These are phyloP conservation scores for Corythornis madagascariensis DNA, from an alignment of 2,113 vertebrate species.

Conservation along the genomic window DNA sequence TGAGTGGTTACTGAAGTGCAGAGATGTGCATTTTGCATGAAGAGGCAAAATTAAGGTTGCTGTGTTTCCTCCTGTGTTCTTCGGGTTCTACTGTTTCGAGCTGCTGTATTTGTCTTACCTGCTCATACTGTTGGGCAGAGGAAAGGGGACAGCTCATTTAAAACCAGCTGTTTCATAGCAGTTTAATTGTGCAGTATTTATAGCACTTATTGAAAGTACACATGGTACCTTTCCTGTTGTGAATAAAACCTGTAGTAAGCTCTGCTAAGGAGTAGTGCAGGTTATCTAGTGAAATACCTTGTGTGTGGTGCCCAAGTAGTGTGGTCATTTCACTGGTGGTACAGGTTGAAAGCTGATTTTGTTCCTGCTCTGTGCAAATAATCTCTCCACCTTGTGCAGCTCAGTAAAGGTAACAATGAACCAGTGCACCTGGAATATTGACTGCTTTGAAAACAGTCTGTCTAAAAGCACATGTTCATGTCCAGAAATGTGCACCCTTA, in stretches of 20 bases:
- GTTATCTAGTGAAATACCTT: background rate
- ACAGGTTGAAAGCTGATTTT: conserved; percentile 18
- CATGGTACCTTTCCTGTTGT: background rate
- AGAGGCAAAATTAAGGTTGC: background rate
- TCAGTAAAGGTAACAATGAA: background rate
- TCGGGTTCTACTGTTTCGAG: background rate
- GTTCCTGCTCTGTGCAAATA: background rate
- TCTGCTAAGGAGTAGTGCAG: background rate
- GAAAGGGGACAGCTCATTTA: conserved; percentile 7
- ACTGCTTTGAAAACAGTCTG: background rate
- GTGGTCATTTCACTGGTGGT: background rate
- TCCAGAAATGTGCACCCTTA: background rate
- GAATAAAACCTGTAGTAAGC: background rate
- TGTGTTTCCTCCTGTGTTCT: conserved; percentile 32
- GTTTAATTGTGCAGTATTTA: background rate
- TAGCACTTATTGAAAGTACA: background rate
- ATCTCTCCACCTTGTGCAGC: background rate
- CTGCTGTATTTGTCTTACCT: background rate
- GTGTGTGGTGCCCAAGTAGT: background rate
- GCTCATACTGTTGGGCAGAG: background rate
- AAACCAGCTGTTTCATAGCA: background rate
- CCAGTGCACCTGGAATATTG: background rate
- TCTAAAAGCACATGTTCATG: background rate
- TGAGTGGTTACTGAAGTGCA: background rate
- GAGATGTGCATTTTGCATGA: background rate